phyloP scores from a whole-genome alignment of 2,113 vertebrate genomes.

The Cololabis saira region DNA sequence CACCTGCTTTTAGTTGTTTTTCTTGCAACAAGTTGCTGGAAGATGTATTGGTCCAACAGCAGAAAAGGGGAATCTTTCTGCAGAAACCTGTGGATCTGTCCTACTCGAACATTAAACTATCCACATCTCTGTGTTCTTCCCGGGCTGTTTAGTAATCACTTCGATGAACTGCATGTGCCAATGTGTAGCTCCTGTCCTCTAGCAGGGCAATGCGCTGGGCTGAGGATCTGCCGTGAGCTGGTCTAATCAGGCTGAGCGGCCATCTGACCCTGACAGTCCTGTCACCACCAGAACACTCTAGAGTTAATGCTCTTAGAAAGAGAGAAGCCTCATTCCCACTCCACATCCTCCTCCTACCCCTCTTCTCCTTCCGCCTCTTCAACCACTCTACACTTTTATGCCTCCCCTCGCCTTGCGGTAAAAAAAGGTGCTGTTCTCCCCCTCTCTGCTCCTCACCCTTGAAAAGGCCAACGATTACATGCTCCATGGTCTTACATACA shows the following conservation, averaged over 20 bases:
- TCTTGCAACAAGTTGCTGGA: conserved; percentile 8
- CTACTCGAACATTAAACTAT: conserved; percentile 25
- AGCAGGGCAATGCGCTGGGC: conserved; percentile 42
- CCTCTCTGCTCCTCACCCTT: not conserved
- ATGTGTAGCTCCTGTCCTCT: conserved; percentile 32
- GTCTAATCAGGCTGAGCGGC: conserved; percentile 79
- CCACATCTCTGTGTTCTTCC: conserved; percentile 17
- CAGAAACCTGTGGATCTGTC: conserved; percentile 54
- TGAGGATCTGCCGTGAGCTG: conserved; percentile 76
- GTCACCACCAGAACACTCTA: conserved; percentile 78
- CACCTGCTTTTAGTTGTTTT: conserved; percentile 10
- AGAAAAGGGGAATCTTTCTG: conserved; percentile 20
- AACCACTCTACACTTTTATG: conserved; percentile 37
- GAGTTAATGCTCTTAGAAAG: conserved; percentile 77
- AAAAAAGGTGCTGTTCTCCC: conserved; percentile 1
- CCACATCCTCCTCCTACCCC: conserved; percentile 2
- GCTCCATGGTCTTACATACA: not conserved
- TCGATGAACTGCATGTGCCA: conserved; percentile 7
- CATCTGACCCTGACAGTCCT: conserved; percentile 80
- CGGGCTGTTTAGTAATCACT: conserved; percentile 3
- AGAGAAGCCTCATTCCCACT: conserved; percentile 42
- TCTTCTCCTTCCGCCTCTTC: conserved; percentile 30
- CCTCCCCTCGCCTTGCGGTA: conserved; percentile 11
- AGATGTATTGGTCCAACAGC: conserved; percentile 2
- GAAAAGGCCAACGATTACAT: conserved; percentile 1